Conservation (phyloP, 1,140 invertebrate genomes). For the Drosophila bocqueti region DNA sequence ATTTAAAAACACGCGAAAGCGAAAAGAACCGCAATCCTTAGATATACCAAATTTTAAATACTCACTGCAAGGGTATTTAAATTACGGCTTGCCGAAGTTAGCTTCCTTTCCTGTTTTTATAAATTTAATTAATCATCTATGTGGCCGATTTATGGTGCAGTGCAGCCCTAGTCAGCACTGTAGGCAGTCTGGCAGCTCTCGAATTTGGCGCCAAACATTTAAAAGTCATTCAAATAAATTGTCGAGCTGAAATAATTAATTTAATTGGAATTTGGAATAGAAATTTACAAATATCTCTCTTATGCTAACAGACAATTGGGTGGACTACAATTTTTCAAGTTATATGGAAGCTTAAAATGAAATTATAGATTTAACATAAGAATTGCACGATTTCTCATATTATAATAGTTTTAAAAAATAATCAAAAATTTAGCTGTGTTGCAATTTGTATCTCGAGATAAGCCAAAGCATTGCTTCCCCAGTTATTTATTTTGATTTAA, state of each 20-base stretch:
- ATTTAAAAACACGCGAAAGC: too few species aligned
- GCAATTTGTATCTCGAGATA: background rate
- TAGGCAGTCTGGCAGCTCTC: background rate
- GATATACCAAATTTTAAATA: too few species aligned
- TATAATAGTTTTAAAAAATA: background rate
- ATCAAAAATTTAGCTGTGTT: background rate
- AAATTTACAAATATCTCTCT: background rate
- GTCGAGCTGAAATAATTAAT: background rate
- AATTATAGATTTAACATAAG: background rate
- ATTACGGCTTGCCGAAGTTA: too few species aligned
- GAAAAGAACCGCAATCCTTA: too few species aligned
- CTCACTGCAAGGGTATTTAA: too few species aligned
- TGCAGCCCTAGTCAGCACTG: background rate
- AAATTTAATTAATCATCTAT: background rate
- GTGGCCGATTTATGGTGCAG: background rate
- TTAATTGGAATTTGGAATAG: background rate
- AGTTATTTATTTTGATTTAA: conserved; percentile 8
- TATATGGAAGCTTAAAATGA: too few species aligned
- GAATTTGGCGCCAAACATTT: background rate
- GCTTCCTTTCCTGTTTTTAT: too few species aligned
- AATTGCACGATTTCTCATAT: too few species aligned
- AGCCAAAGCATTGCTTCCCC: background rate
- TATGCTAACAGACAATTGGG: background rate
- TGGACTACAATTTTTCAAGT: background rate
- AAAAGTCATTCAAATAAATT: background rate